Conservation (phyloP, 2,888 invertebrate species). For the Papilio elwesi region DNA sequence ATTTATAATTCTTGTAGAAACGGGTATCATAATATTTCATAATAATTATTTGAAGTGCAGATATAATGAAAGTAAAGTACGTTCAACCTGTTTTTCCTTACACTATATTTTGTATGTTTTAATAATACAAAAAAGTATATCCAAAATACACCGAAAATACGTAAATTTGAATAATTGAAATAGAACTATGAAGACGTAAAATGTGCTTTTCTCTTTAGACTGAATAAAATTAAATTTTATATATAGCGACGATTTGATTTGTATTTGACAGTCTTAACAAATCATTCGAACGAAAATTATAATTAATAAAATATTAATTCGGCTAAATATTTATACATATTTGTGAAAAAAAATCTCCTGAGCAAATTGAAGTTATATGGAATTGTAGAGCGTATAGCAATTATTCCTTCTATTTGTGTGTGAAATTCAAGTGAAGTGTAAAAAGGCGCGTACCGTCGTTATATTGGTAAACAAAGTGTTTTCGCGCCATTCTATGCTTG, state of each 20-base stretch:
- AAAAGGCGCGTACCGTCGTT: conserved; percentile 58
- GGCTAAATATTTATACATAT: background rate
- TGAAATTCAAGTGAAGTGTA: conserved; percentile 26
- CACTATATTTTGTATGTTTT: background rate
- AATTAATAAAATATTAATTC: background rate
- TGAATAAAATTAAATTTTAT: background rate
- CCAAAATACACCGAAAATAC: background rate
- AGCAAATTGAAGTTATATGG: background rate
- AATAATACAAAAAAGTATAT: background rate
- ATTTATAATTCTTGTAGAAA: background rate
- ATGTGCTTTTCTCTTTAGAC: background rate
- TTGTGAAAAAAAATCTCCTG: background rate
- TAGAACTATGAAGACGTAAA: background rate
- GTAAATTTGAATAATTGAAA: too few species aligned
- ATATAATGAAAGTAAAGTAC: background rate
- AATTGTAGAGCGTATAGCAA: background rate
- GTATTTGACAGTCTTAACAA: background rate
- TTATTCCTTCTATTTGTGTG: conserved; percentile 4
- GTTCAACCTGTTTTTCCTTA: background rate
- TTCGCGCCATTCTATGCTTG: conserved; percentile 76
- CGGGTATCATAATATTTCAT: conserved; percentile 6
- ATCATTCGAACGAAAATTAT: background rate
- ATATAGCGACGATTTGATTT: background rate
- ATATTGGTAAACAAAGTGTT: conserved; percentile 74
- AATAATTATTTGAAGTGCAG: conserved; percentile 4